A percentile compares a stretch with the other conserved stretches of the same genome.
phyloP scores from a whole-genome alignment of 2,113 vertebrate species.

The Murina feae region DNA sequence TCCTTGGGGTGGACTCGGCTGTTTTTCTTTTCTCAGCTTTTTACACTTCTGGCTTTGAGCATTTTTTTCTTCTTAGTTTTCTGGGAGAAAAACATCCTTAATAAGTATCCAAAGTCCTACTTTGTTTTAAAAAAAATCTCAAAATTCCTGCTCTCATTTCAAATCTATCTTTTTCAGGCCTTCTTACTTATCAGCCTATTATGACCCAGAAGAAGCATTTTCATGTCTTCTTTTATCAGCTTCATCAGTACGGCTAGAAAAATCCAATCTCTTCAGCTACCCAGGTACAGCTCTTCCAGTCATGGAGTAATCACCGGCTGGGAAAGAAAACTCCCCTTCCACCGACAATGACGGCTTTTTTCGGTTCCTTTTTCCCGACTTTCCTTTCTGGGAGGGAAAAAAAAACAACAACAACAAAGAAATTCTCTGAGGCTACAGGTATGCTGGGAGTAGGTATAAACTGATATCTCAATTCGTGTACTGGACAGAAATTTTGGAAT shows the following conservation, averaged over 20 bases:
- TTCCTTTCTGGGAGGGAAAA: constrained; percentile 69
- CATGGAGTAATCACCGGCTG: constrained; percentile 52
- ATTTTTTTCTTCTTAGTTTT: constrained; percentile 42
- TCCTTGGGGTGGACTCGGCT: neutral
- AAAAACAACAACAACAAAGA: constrained; percentile 50
- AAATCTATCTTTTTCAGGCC: neutral
- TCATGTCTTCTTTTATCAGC: constrained; percentile 40
- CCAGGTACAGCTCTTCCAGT: constrained; percentile 56
- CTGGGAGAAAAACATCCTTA: constrained; percentile 12
- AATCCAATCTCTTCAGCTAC: constrained; percentile 33
- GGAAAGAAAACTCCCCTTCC: constrained; percentile 43
- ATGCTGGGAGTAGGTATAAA: neutral
- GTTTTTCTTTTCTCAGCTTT: neutral
- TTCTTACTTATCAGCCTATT: neutral
- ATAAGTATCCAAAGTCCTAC: neutral
- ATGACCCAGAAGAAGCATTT: constrained; percentile 11
- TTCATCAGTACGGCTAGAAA: constrained; percentile 36
- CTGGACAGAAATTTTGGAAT: neutral
- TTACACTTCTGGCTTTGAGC: neutral
- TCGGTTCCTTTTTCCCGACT: constrained; percentile 63
- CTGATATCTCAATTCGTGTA: neutral
- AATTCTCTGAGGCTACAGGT: constrained; percentile 56
- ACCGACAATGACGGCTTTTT: constrained; percentile 36
- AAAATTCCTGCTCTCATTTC: neutral
- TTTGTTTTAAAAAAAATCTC: neutral